Evolutionary conservation across 2,797 vertebrate species (phyloP), one percentile per base, ranked within the genome.

Genomic region (Pseudochromis fuscus): DNA sequence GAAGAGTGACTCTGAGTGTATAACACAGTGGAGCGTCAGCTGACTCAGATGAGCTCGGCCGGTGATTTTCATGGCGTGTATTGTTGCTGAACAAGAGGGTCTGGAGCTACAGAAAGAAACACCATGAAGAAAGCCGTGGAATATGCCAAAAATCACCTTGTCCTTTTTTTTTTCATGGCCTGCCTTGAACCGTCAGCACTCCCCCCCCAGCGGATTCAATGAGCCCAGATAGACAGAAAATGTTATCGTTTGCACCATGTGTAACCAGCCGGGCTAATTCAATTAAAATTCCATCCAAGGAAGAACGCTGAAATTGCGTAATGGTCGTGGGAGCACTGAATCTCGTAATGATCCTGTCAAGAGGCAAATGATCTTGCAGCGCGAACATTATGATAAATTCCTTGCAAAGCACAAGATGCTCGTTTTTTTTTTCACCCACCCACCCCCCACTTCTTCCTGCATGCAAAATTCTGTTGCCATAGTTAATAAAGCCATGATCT

Each of bases 291-390:
- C 90, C 87, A 90, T 90, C 79, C 81, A 72, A 92, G 90, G 84
- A 92, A 85, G 88, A 91, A 89, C 75, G 87, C 89, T 91, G 89
- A 92, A 91, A 90, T 90, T 87, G 91, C 79, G 83, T 90, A 89
- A 92, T 90, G 89, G 89, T 89, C 58, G 84, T 89, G 86, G 86
- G 88, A 91, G 87, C 89, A 82, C 86, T 92, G 90, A 90, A 92
- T 93, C 88, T 92, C 75, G 86, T 92, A 94, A 94, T 92, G 91
- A 92, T 90, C 83, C 92, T 93, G 92, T 93, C 93, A 92, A 79
- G 84, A 91, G 83, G 87, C 88, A 90, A 93, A 92, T 92, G 88
- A 89, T 90, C 89, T 90, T 65, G 81, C 83, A 48, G 83, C 30
- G 73, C 48, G 66, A 89, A 90, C 88, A 85, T 91, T 91, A 89